These are phyloP conservation scores for Caloenas nicobarica DNA, from an alignment of 2,113 vertebrate genomes.

Conservation along the genomic window DNA sequence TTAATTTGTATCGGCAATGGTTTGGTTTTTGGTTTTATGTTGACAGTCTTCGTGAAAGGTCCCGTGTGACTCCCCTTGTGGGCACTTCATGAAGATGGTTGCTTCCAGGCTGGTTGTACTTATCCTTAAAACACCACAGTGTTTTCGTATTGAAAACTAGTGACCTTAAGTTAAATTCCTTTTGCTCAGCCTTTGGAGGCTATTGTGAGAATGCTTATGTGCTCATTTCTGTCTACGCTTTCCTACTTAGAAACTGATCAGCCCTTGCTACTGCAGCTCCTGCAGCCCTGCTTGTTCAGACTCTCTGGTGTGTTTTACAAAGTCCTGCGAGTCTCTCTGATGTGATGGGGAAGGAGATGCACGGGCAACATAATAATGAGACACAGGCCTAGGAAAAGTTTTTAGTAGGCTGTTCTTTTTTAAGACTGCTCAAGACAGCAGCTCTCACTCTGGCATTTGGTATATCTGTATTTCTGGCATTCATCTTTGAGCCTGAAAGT, in stretches of 20 bases:
- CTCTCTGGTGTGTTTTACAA: background rate
- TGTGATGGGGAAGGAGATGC: background rate
- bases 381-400: background rate
- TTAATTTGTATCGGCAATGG: background rate
- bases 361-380: background rate
- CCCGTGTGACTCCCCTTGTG: accelerated
- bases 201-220: background rate
- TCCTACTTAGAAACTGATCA: background rate
- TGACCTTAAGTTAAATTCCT: background rate
- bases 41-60: background rate
- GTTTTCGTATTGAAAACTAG: background rate
- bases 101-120: background rate
- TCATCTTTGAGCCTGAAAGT: background rate
- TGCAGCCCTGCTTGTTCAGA: background rate
- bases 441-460: background rate
- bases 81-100: background rate
- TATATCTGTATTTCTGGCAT: background rate
- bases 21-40: background rate
- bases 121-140: background rate
- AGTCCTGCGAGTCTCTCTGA: background rate
- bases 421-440: background rate
- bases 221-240: background rate
- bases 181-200: background rate
- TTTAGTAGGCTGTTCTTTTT: background rate
- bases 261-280: background rate